Evolutionary conservation across 2,797 vertebrate genomes (phyloP), one percentile per base, ranked within the genome.

Genomic region (Hoplostethus atlanticus): DNA sequence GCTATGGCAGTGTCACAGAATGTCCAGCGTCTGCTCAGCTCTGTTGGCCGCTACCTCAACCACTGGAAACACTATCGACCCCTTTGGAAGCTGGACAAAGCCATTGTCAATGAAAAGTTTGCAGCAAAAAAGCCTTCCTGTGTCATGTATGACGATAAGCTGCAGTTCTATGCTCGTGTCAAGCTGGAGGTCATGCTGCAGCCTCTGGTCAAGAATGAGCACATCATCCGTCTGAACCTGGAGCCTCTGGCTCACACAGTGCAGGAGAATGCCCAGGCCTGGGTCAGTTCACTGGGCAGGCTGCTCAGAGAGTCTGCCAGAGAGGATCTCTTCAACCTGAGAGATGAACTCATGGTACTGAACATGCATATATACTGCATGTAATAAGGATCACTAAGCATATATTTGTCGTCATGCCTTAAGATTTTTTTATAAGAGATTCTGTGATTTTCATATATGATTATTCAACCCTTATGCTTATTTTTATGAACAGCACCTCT

Each of bases 21-120:
- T 13, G 63, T 96, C 65, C 95, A 97, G 73, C 84, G 84, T 46
- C 84, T 97, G 36, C 92, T 99, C 61, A 17, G 73, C 57, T 95
- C 87, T 9, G 79, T 97, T 50, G 91, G 88, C 25, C 93, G 86
- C 16, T 92, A 93, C 87, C 91, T 98, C 9, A 91, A 90, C 55
- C 86, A 86, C 8, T 99, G 98, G 98, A 96, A 96, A 86, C 90
- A 85, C 68, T 99, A 98, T 50, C 89, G 94, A 0, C 89, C 81
- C 0, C 94, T 99, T 42, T 99, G 97, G 98, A 96, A 96, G 60
- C 77, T 94, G 53, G 96, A 99, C 92, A 96, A 94, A 85, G 81
- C 71, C 6, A 78, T 95, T 0, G 90, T 95, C 71, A 92, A 96
- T 89, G 96, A 97, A 83, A 96, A 85, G 72, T 97, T 99, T 79